Evolutionary conservation across 2,888 invertebrate species (phyloP), one percentile per base, ranked within the genome.

Genomic region (Carabus problematicus): DNA sequence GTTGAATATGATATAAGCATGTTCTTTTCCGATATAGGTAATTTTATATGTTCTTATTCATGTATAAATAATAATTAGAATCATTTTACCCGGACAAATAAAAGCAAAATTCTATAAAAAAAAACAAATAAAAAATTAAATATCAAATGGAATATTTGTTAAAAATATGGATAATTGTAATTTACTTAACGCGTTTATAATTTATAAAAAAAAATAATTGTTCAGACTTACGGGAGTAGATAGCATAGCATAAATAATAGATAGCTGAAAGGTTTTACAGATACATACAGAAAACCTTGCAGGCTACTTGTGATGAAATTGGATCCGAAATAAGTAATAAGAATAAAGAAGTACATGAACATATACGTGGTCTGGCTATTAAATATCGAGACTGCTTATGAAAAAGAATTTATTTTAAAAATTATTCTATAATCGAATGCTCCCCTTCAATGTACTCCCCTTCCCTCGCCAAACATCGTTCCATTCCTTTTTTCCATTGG

Each of bases 61-160:
- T 87, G 76, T 93, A 94, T 19, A 95, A 81, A 64, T 87, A 83
- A 73, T 93, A 80, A 73, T 88, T 88, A 55, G 91, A 87, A 43
- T 88, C 89, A 54, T 95, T 88, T 95, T 96, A 97, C 96, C 97
- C 97, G 84, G 97, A 95, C 70, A 91, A 90, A 82, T 97, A 84
- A 81, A 94, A 96, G 69, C 95, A 92, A 78, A 97, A 84, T 84
- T 97, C 97, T 97, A 83, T 72, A 87, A 54, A 39, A 6, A 8
- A 19, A 73, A 70, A 63, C 41, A n/a, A n/a, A n/a, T n/a, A n/a
- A 41, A 11, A 29, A 63, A 56, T 56, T 66, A 18, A 12, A 63
- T 66, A 47, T 18, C 8, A 12, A 29, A 11, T n/a, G 14, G 84
- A 70, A 75, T 73, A 59, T 12, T 40, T 40, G 18, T 42, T n/a